Conservation (phyloP, 2,113 vertebrate species). For the Carettochelys insculpta region DNA sequence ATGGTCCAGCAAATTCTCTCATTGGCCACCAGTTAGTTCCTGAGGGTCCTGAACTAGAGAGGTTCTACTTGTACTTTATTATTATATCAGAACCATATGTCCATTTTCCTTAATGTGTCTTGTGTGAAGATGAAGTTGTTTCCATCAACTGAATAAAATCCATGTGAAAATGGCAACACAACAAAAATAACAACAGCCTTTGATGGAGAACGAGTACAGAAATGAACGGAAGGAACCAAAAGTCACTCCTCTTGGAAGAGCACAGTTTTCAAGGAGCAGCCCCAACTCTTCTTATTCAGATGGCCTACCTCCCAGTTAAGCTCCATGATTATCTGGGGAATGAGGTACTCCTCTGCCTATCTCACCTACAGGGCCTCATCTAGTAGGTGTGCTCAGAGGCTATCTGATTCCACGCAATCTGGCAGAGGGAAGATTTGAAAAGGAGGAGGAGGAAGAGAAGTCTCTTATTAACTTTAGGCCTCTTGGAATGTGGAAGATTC, state of each 20-base stretch:
- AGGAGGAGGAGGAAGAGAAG: background rate
- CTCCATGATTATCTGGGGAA: background rate
- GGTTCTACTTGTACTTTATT: too few species aligned
- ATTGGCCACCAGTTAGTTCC: too few species aligned
- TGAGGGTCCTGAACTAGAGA: too few species aligned
- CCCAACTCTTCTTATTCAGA: too few species aligned
- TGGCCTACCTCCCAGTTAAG: background rate
- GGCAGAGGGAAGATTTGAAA: background rate
- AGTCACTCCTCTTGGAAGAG: background rate
- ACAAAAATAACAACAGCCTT: background rate
- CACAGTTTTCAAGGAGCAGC: slow-evolving; percentile 15
- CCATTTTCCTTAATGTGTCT: background rate
- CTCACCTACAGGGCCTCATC: background rate
- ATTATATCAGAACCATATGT: background rate
- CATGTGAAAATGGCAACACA: background rate
- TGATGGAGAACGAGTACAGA: background rate
- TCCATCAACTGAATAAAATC: background rate
- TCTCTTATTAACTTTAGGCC: background rate
- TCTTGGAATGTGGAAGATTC: background rate
- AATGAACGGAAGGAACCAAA: background rate
- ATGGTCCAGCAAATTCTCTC: too few species aligned
- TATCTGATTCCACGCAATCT: background rate
- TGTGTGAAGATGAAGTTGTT: background rate
- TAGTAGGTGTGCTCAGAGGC: background rate
- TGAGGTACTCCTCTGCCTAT: background rate